phyloP scores from a whole-genome alignment of 2,797 vertebrate species.

The Molossus molossus region DNA sequence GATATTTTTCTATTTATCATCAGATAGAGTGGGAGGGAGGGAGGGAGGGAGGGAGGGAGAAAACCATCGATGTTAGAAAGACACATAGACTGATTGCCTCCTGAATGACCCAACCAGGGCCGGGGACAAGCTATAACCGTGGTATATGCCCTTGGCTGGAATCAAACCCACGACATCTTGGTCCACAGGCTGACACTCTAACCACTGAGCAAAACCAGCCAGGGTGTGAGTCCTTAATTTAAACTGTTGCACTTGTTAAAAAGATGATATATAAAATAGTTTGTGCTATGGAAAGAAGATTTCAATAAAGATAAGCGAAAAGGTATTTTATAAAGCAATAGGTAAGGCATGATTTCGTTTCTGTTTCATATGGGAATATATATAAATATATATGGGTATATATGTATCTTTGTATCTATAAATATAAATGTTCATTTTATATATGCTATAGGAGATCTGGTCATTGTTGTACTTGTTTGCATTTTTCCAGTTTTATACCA shows the following conservation, averaged over 20 bases:
- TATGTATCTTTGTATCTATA: not conserved
- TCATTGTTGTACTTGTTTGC: conserved; percentile 11
- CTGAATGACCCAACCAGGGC: too few relatives aligned
- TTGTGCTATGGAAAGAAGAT: not conserved
- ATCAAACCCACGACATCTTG: too few relatives aligned
- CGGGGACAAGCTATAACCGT: too few relatives aligned
- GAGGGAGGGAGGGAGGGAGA: too few relatives aligned
- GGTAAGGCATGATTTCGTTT: conserved; percentile 40
- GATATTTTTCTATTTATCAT: too few relatives aligned
- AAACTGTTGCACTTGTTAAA: conserved; percentile 1
- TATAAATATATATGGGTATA: not conserved
- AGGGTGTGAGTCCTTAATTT: not conserved
- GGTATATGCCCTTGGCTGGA: too few relatives aligned
- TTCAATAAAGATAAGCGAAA: not conserved
- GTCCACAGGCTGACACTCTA: too few relatives aligned
- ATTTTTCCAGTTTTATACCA: conserved; percentile 17
- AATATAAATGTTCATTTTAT: conserved; percentile 10
- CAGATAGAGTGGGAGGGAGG: too few relatives aligned
- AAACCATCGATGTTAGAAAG: too few relatives aligned
- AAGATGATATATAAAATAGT: not conserved
- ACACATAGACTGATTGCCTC: too few relatives aligned
- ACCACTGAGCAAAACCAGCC: too few relatives aligned
- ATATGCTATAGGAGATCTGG: not conserved
- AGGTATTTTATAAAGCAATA: conserved; percentile 35
- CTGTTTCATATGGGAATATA: not conserved